Percentiles rank a stretch among this genome's conserved stretches.
Evolutionary conservation across 1,140 invertebrate genomes (phyloP).

Genomic region (Drosophila ananassae): DNA sequence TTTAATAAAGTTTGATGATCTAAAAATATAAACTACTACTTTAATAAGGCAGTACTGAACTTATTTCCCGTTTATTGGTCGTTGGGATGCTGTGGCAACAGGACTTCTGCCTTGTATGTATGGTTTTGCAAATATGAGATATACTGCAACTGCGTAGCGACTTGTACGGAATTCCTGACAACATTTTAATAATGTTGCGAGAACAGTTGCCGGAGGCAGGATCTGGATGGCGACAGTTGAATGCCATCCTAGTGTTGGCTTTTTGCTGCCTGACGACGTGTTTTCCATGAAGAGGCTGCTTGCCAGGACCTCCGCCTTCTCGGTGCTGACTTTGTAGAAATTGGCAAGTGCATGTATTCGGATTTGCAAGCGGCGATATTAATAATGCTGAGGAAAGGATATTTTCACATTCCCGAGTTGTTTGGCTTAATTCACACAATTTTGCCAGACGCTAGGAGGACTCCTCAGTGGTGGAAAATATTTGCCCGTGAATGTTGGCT

Average conservation of each 20-base stretch:
- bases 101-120: conserved; percentile 11
- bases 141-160: conserved; percentile 26
- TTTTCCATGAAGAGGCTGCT: conserved; percentile 6
- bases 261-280: conserved; percentile 39
- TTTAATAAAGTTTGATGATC: neutral
- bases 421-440: conserved; percentile 10
- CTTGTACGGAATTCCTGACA: conserved; percentile 68
- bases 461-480: neutral
- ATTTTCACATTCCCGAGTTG: neutral
- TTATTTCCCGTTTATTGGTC: conserved; percentile 8
- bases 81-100: conserved; percentile 9
- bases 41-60: conserved; percentile 11
- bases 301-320: neutral
- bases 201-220: conserved; percentile 36
- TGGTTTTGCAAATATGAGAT: conserved; percentile 61
- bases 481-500: conserved; percentile 34
- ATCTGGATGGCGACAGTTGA: conserved; percentile 38
- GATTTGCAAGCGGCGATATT: conserved; percentile 15
- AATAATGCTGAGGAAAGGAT: conserved; percentile 8
- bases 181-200: conserved; percentile 70
- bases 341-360: conserved; percentile 31
- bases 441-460: neutral
- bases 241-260: conserved; percentile 31
- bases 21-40: neutral
- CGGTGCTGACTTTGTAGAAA: conserved; percentile 7